Evolutionary conservation across 2,797 vertebrate genomes (phyloP).

Genomic region (Alcedo atthis): DNA sequence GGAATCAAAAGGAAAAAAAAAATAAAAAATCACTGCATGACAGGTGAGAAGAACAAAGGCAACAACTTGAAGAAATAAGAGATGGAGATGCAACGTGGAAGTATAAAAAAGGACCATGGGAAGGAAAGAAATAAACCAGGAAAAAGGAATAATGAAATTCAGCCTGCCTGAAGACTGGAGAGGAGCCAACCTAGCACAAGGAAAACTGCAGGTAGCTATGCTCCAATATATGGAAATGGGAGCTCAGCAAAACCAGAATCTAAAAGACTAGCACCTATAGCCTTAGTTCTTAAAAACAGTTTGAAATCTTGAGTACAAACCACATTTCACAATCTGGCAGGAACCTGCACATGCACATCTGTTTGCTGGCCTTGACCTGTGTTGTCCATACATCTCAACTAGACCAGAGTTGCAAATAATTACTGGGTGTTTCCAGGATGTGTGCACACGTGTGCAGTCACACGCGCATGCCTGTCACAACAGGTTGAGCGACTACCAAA

Average conservation of each 20-base stretch:
- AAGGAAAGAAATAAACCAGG: neutral
- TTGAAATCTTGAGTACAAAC: neutral
- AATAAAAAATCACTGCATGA: neutral
- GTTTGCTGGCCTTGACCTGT: neutral
- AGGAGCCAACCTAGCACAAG: neutral
- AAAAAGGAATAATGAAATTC: neutral
- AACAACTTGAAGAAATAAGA: neutral
- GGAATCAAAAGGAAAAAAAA: accelerated
- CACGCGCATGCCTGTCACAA: neutral
- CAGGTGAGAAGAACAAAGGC: neutral
- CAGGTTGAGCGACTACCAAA: neutral
- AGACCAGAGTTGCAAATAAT: slow-evolving; percentile 1
- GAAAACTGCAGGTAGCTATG: neutral
- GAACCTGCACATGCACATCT: neutral
- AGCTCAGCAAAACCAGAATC: neutral
- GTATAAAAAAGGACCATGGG: neutral
- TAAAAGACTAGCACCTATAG: neutral
- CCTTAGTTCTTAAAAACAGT: neutral
- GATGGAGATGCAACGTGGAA: neutral
- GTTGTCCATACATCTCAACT: neutral
- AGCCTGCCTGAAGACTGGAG: neutral
- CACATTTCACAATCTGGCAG: neutral
- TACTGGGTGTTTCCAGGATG: neutral
- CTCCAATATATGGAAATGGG: neutral
- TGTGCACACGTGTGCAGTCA: neutral